Evolutionary conservation across 2,113 vertebrate species (phyloP), one percentile per base, ranked within the genome.

Genomic region (Halichoeres trimaculatus): DNA sequence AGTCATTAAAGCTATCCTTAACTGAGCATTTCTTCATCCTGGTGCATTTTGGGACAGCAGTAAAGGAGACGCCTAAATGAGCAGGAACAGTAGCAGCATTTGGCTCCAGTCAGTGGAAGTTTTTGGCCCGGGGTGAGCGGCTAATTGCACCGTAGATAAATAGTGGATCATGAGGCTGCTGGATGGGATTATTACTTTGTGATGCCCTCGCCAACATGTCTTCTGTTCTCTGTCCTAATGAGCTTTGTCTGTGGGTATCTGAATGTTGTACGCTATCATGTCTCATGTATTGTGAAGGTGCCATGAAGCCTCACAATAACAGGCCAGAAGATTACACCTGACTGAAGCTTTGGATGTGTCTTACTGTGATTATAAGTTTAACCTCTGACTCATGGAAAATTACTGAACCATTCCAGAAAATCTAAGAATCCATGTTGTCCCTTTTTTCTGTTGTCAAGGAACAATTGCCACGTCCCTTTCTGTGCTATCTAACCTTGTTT

Each of bases 1-100:
- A 56, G 76, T 75, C 69, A 72, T 70, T 78, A 71, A 65, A 72
- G 64, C 70, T 59, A 76, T 77, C 69, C 65, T 78, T 54, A 78
- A 72, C 53, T 71, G 38, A 22, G 16, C 61, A 55, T 75, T 63
- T 80, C 30, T 65, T 62, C 48, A 70, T 80, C 64, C 78, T 71
- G 61, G 70, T 76, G 62, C 54, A 53, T 78, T 77, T 83, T 64
- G 50, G 76, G 69, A 52, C 34, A 70, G 38, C 13, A 24, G 52
- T 61, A 26, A 63, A 74, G 72, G 76, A 80, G 60, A 71, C 50
- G 74, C 69, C 82, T 79, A 24, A 30, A 38, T 38, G 45, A 66
- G 56, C 70, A 64, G 61, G 62, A 84, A 57, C 43, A 62, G 35
- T 20, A 54, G 68, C 66, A 81, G 53, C 43, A 43, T 67, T 64